Evolutionary conservation across 2,888 invertebrate genomes (phyloP), one percentile per base, ranked within the genome.

Genomic region (Lycophotia porphyrea): DNA sequence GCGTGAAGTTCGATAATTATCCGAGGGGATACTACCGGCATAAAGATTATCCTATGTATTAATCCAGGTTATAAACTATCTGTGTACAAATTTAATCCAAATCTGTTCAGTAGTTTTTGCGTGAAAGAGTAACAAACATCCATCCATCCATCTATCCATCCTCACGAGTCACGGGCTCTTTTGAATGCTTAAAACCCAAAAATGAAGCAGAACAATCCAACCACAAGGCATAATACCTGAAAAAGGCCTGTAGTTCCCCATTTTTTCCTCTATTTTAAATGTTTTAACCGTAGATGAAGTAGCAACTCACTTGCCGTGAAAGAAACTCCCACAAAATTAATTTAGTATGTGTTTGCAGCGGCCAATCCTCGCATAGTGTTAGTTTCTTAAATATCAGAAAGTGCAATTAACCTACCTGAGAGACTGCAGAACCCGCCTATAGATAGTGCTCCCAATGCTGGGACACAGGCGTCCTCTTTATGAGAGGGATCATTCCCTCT

Each of bases 251-350:
- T n/a, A 27, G 13, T n/a, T 27, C 1, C 15, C 5, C n/a, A 1
- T 39, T 15, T 47, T 27, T 49, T 49, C 9, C 36, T 27, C 18
- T 55, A 21, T 55, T 74, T n/a, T 15, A 18, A 15, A 76, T 13
- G 36, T 55, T 55, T 24, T 34, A 13, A 42, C 36, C n/a, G 5
- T 24, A 34, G 4, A 36, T 24, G n/a, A 52, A 61, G 27, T 21
- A 42, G 5, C 7, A 39, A 47, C 47, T 65, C 64, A 34, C 76
- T 60, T 36, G 49, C 49, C 49, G 9, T 31, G 5, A 66, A 77
- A 60, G 34, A 27, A 18, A 5, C 8, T 76, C 24, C 18, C 21
- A 42, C n/a, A 66, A 66, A 77, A 13, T 76, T 49, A 42, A 60
- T 76, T 49, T 49, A 13, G 34, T 31, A 39, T 47, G 47, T 15